Percentiles rank a stretch among this genome's conserved stretches.
These are phyloP conservation scores for Uropsilus gracilis DNA, from an alignment of 2,113 vertebrate genomes.

Conservation along the genomic window DNA sequence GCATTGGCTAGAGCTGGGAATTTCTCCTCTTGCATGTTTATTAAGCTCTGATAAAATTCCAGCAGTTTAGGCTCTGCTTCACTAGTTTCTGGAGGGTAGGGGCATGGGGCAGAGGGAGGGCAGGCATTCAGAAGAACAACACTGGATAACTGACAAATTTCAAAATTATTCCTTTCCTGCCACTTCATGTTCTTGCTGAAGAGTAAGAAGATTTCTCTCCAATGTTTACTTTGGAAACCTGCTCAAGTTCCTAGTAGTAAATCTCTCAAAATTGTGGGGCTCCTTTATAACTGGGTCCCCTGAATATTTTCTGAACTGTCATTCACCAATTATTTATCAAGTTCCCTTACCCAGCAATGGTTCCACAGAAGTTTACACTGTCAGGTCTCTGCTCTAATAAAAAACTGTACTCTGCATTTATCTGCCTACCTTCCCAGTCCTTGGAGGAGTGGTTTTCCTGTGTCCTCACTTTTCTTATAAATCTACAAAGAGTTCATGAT, in stretches of 20 bases:
- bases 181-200: background rate
- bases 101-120: background rate
- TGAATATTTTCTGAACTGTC: too few relatives aligned
- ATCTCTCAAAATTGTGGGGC: background rate
- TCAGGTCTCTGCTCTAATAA: too few relatives aligned
- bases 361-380: too few relatives aligned
- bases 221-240: background rate
- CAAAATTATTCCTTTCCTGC: background rate
- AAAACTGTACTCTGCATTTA: too few relatives aligned
- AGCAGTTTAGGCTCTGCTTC: background rate
- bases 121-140: background rate
- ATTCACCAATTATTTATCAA: too few relatives aligned
- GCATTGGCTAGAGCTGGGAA: background rate
- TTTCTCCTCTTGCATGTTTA: background rate
- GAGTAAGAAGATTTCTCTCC: background rate
- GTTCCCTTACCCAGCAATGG: too few relatives aligned
- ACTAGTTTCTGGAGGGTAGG: background rate
- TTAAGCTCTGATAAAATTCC: background rate
- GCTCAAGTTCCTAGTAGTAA: background rate
- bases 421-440: too few relatives aligned
- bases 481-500: too few relatives aligned
- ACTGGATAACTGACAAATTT: background rate
- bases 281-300: too few relatives aligned
- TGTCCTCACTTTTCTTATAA: too few relatives aligned
- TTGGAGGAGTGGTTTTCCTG: too few relatives aligned